Evolutionary conservation across 2,113 vertebrate species (phyloP), one percentile per base, ranked within the genome.

Genomic region (Pteruthius melanotis): DNA sequence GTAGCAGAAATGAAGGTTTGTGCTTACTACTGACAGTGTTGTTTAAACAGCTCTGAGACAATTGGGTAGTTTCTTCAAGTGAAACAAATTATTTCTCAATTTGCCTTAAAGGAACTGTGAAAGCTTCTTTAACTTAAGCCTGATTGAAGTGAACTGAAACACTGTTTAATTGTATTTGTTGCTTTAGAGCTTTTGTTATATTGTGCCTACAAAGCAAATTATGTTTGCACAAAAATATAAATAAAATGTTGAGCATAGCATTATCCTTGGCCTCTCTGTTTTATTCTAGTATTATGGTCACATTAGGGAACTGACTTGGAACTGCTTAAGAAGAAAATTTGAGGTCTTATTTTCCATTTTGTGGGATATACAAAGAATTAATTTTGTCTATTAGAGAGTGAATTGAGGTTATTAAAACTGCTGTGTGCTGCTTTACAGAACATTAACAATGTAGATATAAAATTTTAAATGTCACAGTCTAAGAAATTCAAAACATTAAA

Each of bases 201-300:
- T 98, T 98, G 98, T 99, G 98, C 97, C 98, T 98, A 98, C 94
- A 97, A 98, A 98, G 97, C 97, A 97, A 98, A 97, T 98, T 98
- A 98, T 98, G 98, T 99, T 99, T 99, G 99, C 98, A 98, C 97
- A 97, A 98, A 97, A 97, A 97, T 98, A 98, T 98, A 98, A 99
- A 99, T 99, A 99, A 99, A 99, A 98, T 96, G 97, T 98, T 98
- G 97, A 98, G 98, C 98, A 99, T 98, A 99, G 97, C 97, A 98
- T 96, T 96, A 59, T 64, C 31, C 74, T 94, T 44, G 66, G 57
- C 35, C 93, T 83, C 45, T 37, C 13, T 66, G 50, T 15, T 81
- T 96, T 90, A 69, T 87, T 96, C 70, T 42, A 64, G 31, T 66
- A 11, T 28, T 33, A 20, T 33, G 16, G 30, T 80, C 59, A 53